Percentiles rank a stretch among this genome's conserved stretches.
Conservation (phyloP, 35 echinoderm and acorn worm species). For the Ophioderma brevispina region DNA sequence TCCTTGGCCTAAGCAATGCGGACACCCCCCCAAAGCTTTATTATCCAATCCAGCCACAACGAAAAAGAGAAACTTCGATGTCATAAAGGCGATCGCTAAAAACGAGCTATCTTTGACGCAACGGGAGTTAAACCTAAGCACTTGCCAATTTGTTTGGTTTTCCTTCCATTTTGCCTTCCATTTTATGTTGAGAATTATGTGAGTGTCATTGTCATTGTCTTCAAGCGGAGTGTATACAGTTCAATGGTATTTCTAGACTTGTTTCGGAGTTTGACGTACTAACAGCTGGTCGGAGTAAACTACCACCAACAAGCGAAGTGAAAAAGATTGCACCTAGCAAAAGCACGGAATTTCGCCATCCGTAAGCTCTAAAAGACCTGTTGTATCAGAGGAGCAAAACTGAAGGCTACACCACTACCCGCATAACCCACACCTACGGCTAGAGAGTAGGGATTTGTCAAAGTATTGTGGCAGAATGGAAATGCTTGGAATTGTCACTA, state of each 20-base stretch:
- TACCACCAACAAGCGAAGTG: not conserved
- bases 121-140: not conserved
- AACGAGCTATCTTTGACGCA: not conserved
- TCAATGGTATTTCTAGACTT: too few relatives aligned
- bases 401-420: not conserved
- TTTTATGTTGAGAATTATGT: too few relatives aligned
- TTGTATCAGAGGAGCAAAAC: not conserved
- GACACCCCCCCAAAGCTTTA: too few relatives aligned
- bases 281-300: not conserved
- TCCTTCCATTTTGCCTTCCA: too few relatives aligned
- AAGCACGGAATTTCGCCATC: conserved; percentile 3
- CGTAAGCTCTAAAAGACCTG: conserved; percentile 1
- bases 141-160: too few relatives aligned
- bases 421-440: not conserved
- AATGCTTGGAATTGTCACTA: not conserved
- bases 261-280: too few relatives aligned
- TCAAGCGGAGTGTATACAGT: too few relatives aligned
- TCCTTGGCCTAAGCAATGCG: not conserved
- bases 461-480: not conserved
- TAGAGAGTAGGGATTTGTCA: not conserved
- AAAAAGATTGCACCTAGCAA: not conserved
- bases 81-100: not conserved
- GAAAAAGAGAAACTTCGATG: not conserved
- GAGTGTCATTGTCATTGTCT: too few relatives aligned
- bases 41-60: not conserved